Percentiles rank a stretch among this genome's conserved stretches.
Conservation (phyloP, 2,888 invertebrate genomes). For the Chrysodeixis includens region DNA sequence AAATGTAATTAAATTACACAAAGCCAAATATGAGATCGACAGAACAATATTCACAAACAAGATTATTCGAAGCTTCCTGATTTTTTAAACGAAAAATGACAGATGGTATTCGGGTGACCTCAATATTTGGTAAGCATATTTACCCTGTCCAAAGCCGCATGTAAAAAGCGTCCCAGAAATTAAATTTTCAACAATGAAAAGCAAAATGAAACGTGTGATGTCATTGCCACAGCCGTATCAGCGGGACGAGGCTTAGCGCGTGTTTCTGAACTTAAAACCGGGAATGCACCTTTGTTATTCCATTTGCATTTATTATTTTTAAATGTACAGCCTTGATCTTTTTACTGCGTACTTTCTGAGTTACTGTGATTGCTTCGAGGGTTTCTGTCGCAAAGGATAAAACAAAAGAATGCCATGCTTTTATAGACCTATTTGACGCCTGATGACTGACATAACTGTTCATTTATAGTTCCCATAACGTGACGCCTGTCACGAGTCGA, state of each 20-base stretch:
- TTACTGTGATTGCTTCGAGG: slow-evolving; percentile 1
- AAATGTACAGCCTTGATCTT: not conserved
- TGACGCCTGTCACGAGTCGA: not conserved
- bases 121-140: slow-evolving; percentile 41
- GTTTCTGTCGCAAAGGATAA: not conserved
- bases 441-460: not conserved
- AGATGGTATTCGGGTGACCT: slow-evolving; percentile 41
- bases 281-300: slow-evolving; percentile 40
- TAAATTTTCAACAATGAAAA: slow-evolving; percentile 41
- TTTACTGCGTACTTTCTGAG: slow-evolving; percentile 2
- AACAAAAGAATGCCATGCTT: slow-evolving; percentile 4
- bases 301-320: slow-evolving; percentile 25
- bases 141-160: slow-evolving; percentile 21
- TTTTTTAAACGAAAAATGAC: slow-evolving; percentile 41
- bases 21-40: not conserved
- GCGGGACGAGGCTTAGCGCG: slow-evolving; percentile 20
- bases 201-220: slow-evolving; percentile 33
- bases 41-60: slow-evolving; percentile 9
- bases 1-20: not conserved
- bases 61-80: slow-evolving; percentile 18
- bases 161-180: slow-evolving; percentile 37
- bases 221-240: slow-evolving; percentile 34
- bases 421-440: not conserved
- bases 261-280: slow-evolving; percentile 25
- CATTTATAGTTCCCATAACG: not conserved